Conservation (phyloP, 2,113 vertebrate species). For the Hypomesus transpacificus region DNA sequence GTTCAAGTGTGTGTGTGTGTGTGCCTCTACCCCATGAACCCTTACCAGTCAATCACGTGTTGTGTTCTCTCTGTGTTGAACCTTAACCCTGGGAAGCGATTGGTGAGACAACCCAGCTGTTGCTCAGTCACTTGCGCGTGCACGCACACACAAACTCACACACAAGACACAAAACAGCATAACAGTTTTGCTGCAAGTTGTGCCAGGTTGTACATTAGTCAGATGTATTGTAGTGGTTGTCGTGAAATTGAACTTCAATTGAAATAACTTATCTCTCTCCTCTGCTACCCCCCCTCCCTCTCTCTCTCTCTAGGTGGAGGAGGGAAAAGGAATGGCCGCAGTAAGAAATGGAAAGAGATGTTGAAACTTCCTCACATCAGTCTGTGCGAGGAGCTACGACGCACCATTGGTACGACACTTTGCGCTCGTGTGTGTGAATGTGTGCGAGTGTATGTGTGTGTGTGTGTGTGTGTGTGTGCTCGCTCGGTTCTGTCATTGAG, state of each 20-base stretch:
- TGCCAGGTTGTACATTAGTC: too few relatives aligned
- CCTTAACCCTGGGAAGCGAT: conserved; percentile 38
- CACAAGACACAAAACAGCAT: neutral
- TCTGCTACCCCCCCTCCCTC: neutral
- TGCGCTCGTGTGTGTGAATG: neutral
- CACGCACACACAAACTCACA: conserved; percentile 7
- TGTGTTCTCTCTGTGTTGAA: conserved; percentile 1
- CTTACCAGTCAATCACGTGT: conserved; percentile 40
- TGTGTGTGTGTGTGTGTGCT: conserved; percentile 11
- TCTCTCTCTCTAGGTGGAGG: conserved; percentile 70
- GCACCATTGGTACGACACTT: conserved; percentile 75
- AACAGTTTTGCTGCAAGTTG: too few relatives aligned
- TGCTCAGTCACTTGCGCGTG: neutral
- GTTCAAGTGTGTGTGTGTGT: neutral
- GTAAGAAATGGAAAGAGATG: conserved; percentile 93
- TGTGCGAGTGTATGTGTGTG: conserved; percentile 9
- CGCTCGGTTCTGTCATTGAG: conserved; percentile 54
- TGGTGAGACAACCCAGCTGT: conserved; percentile 58
- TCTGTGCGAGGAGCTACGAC: conserved; percentile 80
- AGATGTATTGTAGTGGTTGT: too few relatives aligned
- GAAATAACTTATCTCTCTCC: neutral
- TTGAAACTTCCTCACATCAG: conserved; percentile 85
- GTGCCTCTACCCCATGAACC: conserved; percentile 22
- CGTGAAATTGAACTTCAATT: too few relatives aligned
- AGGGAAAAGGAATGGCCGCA: conserved; percentile 83